Conservation (phyloP, 2,797 vertebrate genomes). For the Tauraco hartlaubi region DNA sequence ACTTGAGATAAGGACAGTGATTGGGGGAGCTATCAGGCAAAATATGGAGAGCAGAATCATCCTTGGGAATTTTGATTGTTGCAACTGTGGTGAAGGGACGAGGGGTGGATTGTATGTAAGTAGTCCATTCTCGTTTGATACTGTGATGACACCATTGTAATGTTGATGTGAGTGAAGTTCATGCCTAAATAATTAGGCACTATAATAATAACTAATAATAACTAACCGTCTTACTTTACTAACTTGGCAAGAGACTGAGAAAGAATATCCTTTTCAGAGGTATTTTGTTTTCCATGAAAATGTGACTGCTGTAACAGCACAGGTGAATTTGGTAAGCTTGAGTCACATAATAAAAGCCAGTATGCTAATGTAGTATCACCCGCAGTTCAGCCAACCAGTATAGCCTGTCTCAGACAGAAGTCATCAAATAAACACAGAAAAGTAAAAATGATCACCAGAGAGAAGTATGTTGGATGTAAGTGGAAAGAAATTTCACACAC, state of each 20-base stretch:
- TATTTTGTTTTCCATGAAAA: not conserved
- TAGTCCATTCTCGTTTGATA: too few species aligned
- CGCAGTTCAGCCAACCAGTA: not conserved
- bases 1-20: too few species aligned
- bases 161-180: too few species aligned
- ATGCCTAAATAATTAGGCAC: too few species aligned
- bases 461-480: not conserved
- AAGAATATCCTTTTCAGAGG: not conserved
- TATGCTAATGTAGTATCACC: not conserved
- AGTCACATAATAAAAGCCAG: not conserved
- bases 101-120: too few species aligned
- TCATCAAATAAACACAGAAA: not conserved
- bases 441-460: not conserved
- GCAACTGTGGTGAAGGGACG: too few species aligned
- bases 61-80: too few species aligned
- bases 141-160: too few species aligned
- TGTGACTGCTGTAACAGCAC: not conserved
- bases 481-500: conserved; percentile 17
- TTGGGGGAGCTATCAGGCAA: too few species aligned
- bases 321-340: not conserved
- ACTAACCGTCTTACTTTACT: not conserved
- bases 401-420: not conserved
- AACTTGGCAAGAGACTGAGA: not conserved
- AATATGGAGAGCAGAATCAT: too few species aligned
- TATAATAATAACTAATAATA: not conserved